Evolutionary conservation across 2,113 vertebrate species (phyloP).

Genomic region (Micronycteris hirsuta): DNA sequence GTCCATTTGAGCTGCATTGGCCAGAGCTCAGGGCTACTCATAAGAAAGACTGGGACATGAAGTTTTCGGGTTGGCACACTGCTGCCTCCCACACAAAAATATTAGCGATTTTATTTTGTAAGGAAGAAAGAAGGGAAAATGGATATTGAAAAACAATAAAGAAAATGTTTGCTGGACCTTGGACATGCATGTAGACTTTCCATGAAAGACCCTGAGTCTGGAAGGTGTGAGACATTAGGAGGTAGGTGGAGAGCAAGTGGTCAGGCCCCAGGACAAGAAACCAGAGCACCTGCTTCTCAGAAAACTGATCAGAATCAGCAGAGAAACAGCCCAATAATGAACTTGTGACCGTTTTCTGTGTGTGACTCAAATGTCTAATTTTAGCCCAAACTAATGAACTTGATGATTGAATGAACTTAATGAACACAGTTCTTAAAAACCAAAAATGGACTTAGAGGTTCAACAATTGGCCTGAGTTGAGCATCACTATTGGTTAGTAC

Average conservation of each 20-base stretch:
- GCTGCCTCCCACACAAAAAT: not conserved
- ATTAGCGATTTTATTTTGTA: not conserved
- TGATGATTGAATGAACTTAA: not conserved
- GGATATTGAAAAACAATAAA: not conserved
- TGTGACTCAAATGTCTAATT: not conserved
- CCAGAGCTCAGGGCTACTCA: not conserved
- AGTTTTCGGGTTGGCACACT: not conserved
- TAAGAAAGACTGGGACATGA: not conserved
- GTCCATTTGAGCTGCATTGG: not conserved
- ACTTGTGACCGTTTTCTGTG: not conserved
- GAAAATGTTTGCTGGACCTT: not conserved
- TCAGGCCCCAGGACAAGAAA: not conserved
- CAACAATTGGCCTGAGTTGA: not conserved
- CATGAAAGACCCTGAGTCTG: not conserved
- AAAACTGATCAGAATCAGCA: not conserved
- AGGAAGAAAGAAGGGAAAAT: not conserved
- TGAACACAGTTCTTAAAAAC: not conserved
- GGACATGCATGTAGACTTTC: not conserved
- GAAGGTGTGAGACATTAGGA: not conserved
- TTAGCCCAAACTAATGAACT: not conserved
- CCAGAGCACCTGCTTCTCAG: not conserved
- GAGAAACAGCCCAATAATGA: not conserved
- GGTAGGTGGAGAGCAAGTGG: not conserved
- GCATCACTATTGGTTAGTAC: not conserved
- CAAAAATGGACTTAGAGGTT: not conserved